Evolutionary conservation across 2,113 vertebrate species (phyloP).

Genomic region (Nyctereutes procyonoides): DNA sequence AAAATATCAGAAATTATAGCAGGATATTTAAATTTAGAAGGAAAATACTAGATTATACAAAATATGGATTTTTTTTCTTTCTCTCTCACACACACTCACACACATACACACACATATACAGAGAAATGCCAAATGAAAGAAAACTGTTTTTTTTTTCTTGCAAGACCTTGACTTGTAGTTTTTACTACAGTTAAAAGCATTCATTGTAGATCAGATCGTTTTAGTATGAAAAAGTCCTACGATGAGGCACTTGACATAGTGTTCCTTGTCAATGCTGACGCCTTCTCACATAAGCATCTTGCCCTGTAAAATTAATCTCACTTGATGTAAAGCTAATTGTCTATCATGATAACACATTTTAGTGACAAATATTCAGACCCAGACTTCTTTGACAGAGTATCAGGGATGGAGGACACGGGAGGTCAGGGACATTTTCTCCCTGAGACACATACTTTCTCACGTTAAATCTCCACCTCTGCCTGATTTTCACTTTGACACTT

Average conservation of each 20-base stretch:
- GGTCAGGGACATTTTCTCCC: not conserved
- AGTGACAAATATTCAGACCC: not conserved
- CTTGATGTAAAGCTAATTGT: not conserved
- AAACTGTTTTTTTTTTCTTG: not conserved
- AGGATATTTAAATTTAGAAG: slow-evolving; percentile 37
- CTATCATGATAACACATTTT: not conserved
- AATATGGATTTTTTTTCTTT: not conserved
- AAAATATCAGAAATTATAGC: not conserved
- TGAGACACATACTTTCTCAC: not conserved
- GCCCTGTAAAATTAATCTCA: not conserved
- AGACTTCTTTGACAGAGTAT: not conserved
- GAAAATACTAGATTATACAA: not conserved
- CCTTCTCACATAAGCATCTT: not conserved
- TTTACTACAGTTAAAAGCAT: not conserved
- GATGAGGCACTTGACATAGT: not conserved
- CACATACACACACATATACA: not conserved
- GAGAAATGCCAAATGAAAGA: not conserved
- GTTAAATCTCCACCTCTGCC: not conserved
- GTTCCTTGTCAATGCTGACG: not conserved
- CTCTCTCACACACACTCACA: not conserved
- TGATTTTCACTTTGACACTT: not conserved
- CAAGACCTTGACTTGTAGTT: not conserved
- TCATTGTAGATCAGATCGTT: not conserved
- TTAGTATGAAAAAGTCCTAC: not conserved
- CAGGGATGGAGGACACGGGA: not conserved